Base-by-base conservation (phyloP, 1,140 invertebrate species). In the Habropoda laboriosa region DNA sequence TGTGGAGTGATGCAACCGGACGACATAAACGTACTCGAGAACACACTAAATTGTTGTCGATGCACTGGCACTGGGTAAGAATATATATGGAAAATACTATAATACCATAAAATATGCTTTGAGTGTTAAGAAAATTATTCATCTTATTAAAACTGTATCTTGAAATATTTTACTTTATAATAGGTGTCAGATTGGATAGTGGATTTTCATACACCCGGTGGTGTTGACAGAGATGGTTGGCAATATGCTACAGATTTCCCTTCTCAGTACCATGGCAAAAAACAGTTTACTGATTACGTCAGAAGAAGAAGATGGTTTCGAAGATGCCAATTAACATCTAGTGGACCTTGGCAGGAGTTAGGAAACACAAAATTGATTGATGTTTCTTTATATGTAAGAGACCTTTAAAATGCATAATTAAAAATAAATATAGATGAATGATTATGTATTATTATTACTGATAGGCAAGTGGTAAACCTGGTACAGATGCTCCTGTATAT, bases 181-280 rank as follows among this genome's bases (percentile, higher is more conserved):
- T 82, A 97, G 96, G 94, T 96, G 60, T 96, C 96, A 10, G 97
- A 98, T 89, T 98, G 98, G 98, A 95, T 96, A 82, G 94, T 98
- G 16, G 97, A 98, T 92, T 98, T 97, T 90, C 96, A 96, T 90
- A 96, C 96, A 45, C 96, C 96, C 2, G 97, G 97, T n/a, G 97
- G 97, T 1, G 96, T 97, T 1, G 97, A 98, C 92, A 94, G 94
- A 73, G 97, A 98, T 84, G 98, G 98, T 3, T 99, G 98, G 98
- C 98, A 98, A 90, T 98, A 98, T 93, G 97, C 97, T 3, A 96
- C 97, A 3, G 97, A 98, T 92, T 98, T 98, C 91, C 97, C 97
- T 8, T 95, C 96, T 0, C 95, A 95, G 32, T 98, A 97, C 92
- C 97, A 98, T 91, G 95, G 95, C 0, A 95, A 96, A 83, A 98